These are phyloP conservation scores for Sterna hirundo DNA, from an alignment of 2,113 vertebrate species.

Conservation along the genomic window DNA sequence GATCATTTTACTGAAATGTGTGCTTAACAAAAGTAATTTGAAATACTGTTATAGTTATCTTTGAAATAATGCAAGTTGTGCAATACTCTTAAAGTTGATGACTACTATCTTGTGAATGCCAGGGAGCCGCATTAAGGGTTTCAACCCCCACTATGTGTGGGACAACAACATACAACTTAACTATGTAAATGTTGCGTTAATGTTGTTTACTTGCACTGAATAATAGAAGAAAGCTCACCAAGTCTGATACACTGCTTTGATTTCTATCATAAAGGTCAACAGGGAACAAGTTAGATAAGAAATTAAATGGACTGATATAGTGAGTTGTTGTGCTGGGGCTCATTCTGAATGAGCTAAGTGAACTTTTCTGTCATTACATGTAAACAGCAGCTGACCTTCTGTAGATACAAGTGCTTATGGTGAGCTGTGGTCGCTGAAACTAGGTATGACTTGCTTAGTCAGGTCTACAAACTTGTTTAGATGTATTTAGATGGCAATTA, in stretches of 20 bases:
- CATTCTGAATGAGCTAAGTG: neutral
- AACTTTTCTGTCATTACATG: constrained; percentile 7
- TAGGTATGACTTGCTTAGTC: neutral
- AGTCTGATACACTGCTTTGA: neutral
- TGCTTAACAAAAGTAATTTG: neutral
- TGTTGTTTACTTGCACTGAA: neutral
- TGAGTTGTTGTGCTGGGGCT: neutral
- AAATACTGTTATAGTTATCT: constrained; percentile 20
- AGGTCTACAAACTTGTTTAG: neutral
- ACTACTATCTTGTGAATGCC: neutral
- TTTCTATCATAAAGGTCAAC: neutral
- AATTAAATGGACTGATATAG: neutral
- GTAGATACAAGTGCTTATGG: neutral
- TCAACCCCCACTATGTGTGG: neutral
- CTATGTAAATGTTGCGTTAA: constrained; percentile 10
- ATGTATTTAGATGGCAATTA: neutral
- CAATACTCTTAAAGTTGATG: neutral
- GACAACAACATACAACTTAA: neutral
- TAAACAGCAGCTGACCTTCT: constrained; percentile 35
- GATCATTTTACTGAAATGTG: neutral
- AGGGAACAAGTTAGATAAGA: neutral
- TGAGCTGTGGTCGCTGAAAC: neutral
- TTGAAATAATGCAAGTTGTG: neutral
- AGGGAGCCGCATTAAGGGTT: constrained; percentile 14
- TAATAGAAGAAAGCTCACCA: neutral